phyloP scores from a whole-genome alignment of 2,113 vertebrate genomes.

The Labeo catla region DNA sequence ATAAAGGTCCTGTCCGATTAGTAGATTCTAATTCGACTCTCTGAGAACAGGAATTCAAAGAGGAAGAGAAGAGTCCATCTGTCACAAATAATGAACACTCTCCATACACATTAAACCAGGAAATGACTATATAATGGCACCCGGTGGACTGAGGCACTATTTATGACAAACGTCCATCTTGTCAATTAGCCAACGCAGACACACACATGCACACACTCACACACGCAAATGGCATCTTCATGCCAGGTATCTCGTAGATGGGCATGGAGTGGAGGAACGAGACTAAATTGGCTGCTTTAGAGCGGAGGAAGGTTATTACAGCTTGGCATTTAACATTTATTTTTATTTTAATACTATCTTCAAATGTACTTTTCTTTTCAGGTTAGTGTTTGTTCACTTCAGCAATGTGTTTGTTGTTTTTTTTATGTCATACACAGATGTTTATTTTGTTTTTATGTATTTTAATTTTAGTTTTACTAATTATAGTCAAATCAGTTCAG shows the following conservation, averaged over 20 bases:
- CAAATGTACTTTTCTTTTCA: not conserved
- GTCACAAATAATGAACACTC: conserved; percentile 80
- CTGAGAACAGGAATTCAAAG: conserved; percentile 42
- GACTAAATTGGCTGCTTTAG: not conserved
- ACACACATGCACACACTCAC: conserved; percentile 29
- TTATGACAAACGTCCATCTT: conserved; percentile 75
- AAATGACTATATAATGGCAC: conserved; percentile 80
- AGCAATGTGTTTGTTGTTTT: not conserved
- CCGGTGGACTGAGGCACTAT: conserved; percentile 56
- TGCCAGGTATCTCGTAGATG: conserved; percentile 27
- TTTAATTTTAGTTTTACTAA: not conserved
- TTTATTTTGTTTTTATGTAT: not conserved
- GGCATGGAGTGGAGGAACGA: not conserved
- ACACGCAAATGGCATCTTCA: conserved; percentile 10
- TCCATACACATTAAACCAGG: conserved; percentile 78
- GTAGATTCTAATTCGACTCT: conserved; percentile 38
- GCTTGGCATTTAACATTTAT: not conserved
- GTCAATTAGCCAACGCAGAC: conserved; percentile 70
- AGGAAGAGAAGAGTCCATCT: conserved; percentile 71
- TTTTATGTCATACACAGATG: no score
- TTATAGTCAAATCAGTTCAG: not conserved
- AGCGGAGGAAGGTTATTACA: not conserved
- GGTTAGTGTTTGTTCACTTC: not conserved
- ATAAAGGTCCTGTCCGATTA: conserved; percentile 30
- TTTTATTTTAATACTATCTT: not conserved